These are phyloP conservation scores for Pilophorus perplexus DNA, from an alignment of 2,888 invertebrate species.

Conservation along the genomic window DNA sequence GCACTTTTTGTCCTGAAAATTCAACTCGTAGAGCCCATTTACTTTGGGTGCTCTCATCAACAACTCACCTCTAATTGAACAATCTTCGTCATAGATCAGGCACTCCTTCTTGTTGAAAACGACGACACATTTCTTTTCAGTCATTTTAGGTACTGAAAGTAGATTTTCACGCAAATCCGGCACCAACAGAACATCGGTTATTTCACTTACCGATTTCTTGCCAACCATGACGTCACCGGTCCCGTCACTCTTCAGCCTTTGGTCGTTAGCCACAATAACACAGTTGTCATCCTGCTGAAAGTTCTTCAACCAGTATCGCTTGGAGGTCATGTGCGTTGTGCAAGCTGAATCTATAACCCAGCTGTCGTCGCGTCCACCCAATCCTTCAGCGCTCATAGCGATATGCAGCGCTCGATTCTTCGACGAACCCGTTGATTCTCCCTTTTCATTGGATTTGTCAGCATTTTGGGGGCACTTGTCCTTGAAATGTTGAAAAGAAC, in stretches of 20 bases:
- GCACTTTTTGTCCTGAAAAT: neutral
- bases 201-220: neutral
- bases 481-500: no score
- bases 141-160: conserved; percentile 47
- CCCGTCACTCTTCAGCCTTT: neutral
- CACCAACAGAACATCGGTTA: conserved; percentile 32
- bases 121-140: conserved; percentile 43
- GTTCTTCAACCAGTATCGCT: conserved; percentile 18
- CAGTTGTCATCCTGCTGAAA: neutral
- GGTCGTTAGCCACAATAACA: neutral
- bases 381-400: no score
- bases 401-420: no score
- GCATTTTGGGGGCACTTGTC: no score
- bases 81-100: no score
- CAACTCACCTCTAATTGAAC: no score
- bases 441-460: no score
- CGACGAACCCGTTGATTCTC: no score
- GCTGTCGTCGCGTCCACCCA: no score
- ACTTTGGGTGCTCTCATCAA: neutral
- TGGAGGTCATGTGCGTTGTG: conserved; percentile 34
- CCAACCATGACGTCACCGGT: neutral
- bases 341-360: conserved; percentile 35
- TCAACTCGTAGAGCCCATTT: neutral
- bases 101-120: conserved; percentile 16
- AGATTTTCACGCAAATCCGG: conserved; percentile 47